Evolutionary conservation across 2,113 vertebrate species (phyloP).

Genomic region (Indri indri): DNA sequence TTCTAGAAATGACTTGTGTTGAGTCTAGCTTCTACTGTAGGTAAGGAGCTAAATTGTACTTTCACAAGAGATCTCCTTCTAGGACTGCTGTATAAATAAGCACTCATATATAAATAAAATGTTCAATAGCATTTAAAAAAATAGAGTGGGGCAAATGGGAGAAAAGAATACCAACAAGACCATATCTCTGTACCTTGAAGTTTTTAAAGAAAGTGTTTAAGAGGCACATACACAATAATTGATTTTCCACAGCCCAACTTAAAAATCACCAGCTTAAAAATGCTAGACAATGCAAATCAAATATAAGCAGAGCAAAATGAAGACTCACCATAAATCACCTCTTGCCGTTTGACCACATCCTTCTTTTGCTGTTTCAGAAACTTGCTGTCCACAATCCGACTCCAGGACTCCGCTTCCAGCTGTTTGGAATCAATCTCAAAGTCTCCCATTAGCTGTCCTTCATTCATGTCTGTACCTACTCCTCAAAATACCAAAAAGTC

Average conservation of each 20-base stretch:
- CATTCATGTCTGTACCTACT: conserved; percentile 97
- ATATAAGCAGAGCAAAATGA: background rate
- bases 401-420: conserved; percentile 97
- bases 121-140: background rate
- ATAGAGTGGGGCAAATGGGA: background rate
- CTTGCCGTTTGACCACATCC: conserved; percentile 94
- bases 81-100: background rate
- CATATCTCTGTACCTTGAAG: background rate
- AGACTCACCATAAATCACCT: conserved; percentile 94
- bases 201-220: background rate
- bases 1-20: background rate
- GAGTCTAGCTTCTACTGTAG: background rate
- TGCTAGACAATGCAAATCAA: too few species aligned
- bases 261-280: background rate
- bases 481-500: conserved; percentile 79
- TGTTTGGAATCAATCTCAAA: conserved; percentile 93
- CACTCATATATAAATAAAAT: background rate
- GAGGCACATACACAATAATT: background rate
- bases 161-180: background rate
- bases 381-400: conserved; percentile 91
- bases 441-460: conserved; percentile 96
- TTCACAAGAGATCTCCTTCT: background rate
- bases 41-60: background rate
- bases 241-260: background rate
- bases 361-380: conserved; percentile 92